Base-by-base conservation (phyloP, 2,797 vertebrate genomes). In the Chaunax sp. region DNA sequence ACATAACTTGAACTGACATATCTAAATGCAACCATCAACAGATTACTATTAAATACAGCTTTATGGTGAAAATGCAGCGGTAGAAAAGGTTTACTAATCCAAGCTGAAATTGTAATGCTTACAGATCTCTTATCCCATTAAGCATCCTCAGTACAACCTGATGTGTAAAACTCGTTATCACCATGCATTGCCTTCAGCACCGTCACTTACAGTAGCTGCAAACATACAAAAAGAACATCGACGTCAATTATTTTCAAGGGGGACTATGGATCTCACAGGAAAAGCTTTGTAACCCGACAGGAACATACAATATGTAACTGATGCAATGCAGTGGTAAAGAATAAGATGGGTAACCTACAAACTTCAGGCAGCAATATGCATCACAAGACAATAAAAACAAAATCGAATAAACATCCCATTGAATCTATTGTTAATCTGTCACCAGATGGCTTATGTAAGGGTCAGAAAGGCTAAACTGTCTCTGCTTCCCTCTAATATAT, bases 231-330 rank as follows among this genome's bases (percentile, higher is more conserved):
- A 28, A 51, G 28, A 30, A 30, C 5, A 30, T 30, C 9, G 9
- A 78, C 33, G 37, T 26, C 43, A 64, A 13, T 57, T 50, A 33
- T 71, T 60, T 69, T 63, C 10, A 53, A 72, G 16, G 20, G 47
- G 16, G 53, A 25, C 44, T 41, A 28, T 15, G 6, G 50, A 55
- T 59, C 53, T 53, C 54, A 46, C 50, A 45, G 41, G 9, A 49
- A 65, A 75, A n/a, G n/a, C n/a, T n/a, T n/a, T n/a, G 6, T 19
- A 41, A 26, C 38, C 46, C 20, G 40, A 25, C 38, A 58, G 22
- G 22, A 75, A 70, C 22, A 44, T 20, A 46, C 22, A n/a, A n/a
- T 15, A 14, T 3, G 60, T 35, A 11, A 37, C 58, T 49, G 53
- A n/a, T 60, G 49, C 22, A 13, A 53, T 33, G 30, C 37, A 38